Evolutionary conservation across 2,888 invertebrate genomes (phyloP).

Genomic region (Leptinotarsa rubiginosa): DNA sequence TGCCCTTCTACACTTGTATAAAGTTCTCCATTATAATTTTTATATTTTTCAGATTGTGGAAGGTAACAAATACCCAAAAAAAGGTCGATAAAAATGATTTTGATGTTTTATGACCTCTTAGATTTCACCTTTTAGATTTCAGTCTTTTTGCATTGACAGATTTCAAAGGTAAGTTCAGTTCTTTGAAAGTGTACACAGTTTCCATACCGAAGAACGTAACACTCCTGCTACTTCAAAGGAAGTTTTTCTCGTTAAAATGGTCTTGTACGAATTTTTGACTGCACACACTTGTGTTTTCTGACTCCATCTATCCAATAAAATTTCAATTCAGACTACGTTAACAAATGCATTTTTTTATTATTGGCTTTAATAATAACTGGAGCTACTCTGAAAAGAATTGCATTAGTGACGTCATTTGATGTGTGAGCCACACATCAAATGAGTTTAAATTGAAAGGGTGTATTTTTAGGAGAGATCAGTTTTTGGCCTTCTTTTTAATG

Average conservation of each 20-base stretch:
- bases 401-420: neutral
- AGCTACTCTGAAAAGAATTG: neutral
- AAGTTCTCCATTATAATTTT: too few species aligned
- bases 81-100: too few species aligned
- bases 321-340: neutral
- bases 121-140: neutral
- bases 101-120: too few species aligned
- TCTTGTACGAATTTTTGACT: neutral
- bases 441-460: too few species aligned
- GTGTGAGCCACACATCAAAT: too few species aligned
- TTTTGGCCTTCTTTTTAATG: too few species aligned
- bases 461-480: too few species aligned
- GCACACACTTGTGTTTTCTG: neutral
- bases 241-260: neutral
- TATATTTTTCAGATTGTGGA: too few species aligned
- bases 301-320: neutral
- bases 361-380: neutral
- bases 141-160: neutral
- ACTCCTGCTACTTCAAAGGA: neutral
- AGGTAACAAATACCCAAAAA: too few species aligned
- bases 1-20: too few species aligned
- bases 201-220: neutral
- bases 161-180: neutral
- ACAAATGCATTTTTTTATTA: neutral
- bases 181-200: neutral